Percentiles rank a stretch among this genome's conserved stretches.
Evolutionary conservation across 2,797 vertebrate species (phyloP).

Genomic region (Myotis daubentonii): DNA sequence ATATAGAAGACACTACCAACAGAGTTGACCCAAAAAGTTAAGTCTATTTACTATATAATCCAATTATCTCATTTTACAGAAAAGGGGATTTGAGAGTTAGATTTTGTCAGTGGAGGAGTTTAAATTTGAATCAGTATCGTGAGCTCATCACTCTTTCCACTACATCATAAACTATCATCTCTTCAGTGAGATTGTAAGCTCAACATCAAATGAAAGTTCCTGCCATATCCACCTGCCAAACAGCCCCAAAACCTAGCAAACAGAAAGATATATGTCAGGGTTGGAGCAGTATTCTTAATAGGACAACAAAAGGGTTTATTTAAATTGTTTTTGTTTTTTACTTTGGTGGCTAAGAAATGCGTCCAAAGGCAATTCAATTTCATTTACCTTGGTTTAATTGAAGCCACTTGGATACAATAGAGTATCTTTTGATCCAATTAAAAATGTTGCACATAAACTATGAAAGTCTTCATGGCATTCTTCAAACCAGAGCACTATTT

Average conservation of each 20-base stretch:
- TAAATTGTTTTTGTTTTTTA: conserved; percentile 12
- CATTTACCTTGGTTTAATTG: conserved; percentile 64
- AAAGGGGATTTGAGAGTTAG: not conserved
- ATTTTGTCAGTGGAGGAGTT: not conserved
- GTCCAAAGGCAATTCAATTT: conserved; percentile 44
- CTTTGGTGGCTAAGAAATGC: conserved; percentile 58
- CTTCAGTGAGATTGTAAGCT: not conserved
- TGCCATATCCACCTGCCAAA: not conserved
- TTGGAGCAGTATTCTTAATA: not conserved
- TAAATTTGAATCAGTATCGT: not conserved
- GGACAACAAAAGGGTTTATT: not conserved
- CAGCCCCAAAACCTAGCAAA: not conserved
- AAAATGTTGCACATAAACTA: conserved; percentile 70
- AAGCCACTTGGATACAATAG: conserved; percentile 72
- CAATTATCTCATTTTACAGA: conserved; percentile 2
- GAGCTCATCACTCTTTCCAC: not conserved
- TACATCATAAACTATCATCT: not conserved
- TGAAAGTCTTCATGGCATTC: conserved; percentile 76
- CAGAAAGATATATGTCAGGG: conserved; percentile 9
- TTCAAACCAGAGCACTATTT: conserved; percentile 76
- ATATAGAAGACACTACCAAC: not conserved
- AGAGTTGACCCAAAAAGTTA: not conserved
- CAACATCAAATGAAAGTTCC: not conserved
- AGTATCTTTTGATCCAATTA: conserved; percentile 66
- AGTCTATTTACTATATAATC: not conserved